Evolutionary conservation across 2,888 invertebrate genomes (phyloP).

Genomic region (Thymelicus lineola): DNA sequence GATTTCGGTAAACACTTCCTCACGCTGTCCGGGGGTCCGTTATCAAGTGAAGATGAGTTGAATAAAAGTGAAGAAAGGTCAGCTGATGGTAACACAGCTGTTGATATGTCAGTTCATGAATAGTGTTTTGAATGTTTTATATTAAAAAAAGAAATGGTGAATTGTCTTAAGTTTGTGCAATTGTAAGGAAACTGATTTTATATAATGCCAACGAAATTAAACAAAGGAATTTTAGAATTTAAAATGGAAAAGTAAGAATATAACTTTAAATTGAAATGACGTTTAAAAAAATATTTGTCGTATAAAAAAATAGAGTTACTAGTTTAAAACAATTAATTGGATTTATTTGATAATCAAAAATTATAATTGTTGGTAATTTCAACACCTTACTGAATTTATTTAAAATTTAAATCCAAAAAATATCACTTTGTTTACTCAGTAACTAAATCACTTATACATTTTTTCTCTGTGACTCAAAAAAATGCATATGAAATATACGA

Average conservation of each 20-base stretch:
- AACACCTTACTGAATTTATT: no score
- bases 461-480: no score
- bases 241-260: neutral
- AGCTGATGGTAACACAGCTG: constrained; percentile 55
- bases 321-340: no score
- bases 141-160: neutral
- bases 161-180: neutral
- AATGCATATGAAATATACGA: no score
- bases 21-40: constrained; percentile 49
- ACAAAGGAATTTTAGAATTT: neutral
- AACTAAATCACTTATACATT: no score
- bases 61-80: constrained; percentile 27
- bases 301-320: no score
- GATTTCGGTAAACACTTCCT: constrained; percentile 79
- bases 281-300: no score
- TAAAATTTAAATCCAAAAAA: no score
- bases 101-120: constrained; percentile 67
- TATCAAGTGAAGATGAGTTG: constrained; percentile 69
- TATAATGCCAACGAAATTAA: neutral
- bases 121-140: neutral
- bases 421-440: no score
- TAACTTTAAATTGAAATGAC: neutral
- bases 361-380: no score
- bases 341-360: no score
- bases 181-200: neutral